phyloP scores from a whole-genome alignment of 2,797 vertebrate genomes.

The Peromyscus nudipes region DNA sequence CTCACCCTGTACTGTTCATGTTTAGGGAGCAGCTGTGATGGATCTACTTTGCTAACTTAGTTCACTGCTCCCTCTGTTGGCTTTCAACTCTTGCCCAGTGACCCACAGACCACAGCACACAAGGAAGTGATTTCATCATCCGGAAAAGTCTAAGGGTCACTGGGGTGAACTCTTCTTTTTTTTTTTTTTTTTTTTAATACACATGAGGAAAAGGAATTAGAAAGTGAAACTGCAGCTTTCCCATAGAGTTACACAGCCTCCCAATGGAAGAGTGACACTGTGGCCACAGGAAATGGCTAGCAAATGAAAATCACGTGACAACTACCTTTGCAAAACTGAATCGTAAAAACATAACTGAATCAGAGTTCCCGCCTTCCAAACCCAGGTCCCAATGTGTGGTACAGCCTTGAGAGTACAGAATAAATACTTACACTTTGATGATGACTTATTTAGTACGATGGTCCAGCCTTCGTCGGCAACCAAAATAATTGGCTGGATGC shows the following conservation, averaged over 20 bases:
- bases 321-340: background rate
- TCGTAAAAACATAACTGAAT: background rate
- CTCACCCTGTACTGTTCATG: background rate
- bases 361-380: background rate
- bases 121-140: background rate
- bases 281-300: background rate
- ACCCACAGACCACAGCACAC: background rate
- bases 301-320: background rate
- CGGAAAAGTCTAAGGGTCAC: background rate
- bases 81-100: background rate
- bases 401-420: background rate
- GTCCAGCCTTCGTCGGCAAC: constrained; percentile 98
- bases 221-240: background rate
- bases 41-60: background rate
- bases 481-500: constrained; percentile 94
- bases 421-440: constrained; percentile 89
- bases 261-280: background rate
- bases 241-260: background rate
- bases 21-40: background rate
- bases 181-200: background rate
- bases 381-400: background rate
- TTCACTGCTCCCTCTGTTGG: background rate
- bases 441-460: constrained; percentile 90
- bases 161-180: background rate
- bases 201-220: background rate